phyloP scores from a whole-genome alignment of 2,113 vertebrate genomes.

The Cololabis saira region DNA sequence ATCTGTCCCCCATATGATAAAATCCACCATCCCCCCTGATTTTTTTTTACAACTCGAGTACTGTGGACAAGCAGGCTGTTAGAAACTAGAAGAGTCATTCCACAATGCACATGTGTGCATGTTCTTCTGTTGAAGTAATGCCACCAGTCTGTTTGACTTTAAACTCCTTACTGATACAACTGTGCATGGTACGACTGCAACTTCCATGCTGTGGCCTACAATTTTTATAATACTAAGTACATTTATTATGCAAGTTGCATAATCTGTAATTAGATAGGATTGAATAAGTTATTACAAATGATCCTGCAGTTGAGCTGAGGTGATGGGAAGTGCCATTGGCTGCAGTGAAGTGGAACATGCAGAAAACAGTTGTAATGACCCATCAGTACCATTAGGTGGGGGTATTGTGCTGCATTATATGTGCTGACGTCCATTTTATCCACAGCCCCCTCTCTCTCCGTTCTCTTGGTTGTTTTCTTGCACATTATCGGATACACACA shows the following conservation, averaged over 20 bases:
- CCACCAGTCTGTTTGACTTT: slow-evolving; percentile 3
- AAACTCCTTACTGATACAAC: slow-evolving; percentile 3
- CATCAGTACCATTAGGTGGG: slow-evolving; percentile 62
- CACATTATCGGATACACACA: slow-evolving; percentile 28
- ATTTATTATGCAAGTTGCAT: slow-evolving; percentile 70
- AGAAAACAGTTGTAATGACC: slow-evolving; percentile 31
- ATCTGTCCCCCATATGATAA: too few species aligned
- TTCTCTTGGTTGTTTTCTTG: slow-evolving; percentile 32
- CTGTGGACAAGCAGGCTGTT: not conserved
- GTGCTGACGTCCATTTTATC: not conserved
- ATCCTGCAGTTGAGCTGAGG: slow-evolving; percentile 73
- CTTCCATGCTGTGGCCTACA: slow-evolving; percentile 46
- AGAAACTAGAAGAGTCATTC: slow-evolving; percentile 9
- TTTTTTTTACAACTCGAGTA: too few species aligned
- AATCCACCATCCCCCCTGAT: too few species aligned
- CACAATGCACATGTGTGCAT: not conserved
- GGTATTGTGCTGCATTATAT: slow-evolving; percentile 51
- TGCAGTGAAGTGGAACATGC: slow-evolving; percentile 39
- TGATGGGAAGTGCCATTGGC: slow-evolving; percentile 59
- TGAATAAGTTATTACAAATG: slow-evolving; percentile 58
- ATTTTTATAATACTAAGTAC: slow-evolving; percentile 69
- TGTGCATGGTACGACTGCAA: slow-evolving; percentile 35
- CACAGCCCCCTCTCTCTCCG: not conserved
- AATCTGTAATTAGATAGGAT: slow-evolving; percentile 71
- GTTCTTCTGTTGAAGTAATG: not conserved